Base-by-base conservation (phyloP, 2,888 invertebrate species). In the Gymnoscelis rufifasciata region DNA sequence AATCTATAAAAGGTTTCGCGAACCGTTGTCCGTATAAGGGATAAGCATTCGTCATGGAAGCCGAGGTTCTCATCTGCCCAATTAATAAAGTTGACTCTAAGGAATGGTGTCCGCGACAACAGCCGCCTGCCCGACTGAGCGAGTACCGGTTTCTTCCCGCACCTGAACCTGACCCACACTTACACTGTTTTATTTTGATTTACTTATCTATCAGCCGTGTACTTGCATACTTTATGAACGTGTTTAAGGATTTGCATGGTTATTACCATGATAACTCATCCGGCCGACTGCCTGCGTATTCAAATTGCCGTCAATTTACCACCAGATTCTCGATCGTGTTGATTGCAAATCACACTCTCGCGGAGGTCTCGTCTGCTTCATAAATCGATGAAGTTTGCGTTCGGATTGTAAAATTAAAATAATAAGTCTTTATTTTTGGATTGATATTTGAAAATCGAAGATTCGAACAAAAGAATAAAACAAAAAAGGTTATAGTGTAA, bases 1-100 rank as follows among this genome's bases (percentile, higher is more conserved):
- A 87, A 84, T 84, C 86, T 87, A 88, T 86, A 87, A 87, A 87
- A 87, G 86, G 87, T 84, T 88, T 87, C 75, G 86, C 83, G 77
- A 82, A 84, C 75, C 74, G 78, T 65, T 74, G 64, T 56, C 86
- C 83, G 59, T 88, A 86, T 81, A 88, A 64, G 87, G 87, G 52
- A 62, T 71, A 79, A 71, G 78, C 78, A 87, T 87, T 87, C 87
- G 84, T 87, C 88, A 82, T 82, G 80, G 76, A 68, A 77, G 77
- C 75, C 73, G 74, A 71, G 78, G 79, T 78, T 84, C 86, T 87
- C 88, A 87, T 88, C 87, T 87, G 87, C 86, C 86, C 87, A 88
- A 87, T 88, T 87, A 87, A 88, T 88, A 87, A 87, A 84, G 83
- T 84, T 83, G 86, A 83, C 79, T 83, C 76, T 71, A 73, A 83